Percentiles rank a stretch among this genome's conserved stretches.
These are phyloP conservation scores for Lochmaea crataegi DNA, from an alignment of 2,888 invertebrate species.

Conservation along the genomic window DNA sequence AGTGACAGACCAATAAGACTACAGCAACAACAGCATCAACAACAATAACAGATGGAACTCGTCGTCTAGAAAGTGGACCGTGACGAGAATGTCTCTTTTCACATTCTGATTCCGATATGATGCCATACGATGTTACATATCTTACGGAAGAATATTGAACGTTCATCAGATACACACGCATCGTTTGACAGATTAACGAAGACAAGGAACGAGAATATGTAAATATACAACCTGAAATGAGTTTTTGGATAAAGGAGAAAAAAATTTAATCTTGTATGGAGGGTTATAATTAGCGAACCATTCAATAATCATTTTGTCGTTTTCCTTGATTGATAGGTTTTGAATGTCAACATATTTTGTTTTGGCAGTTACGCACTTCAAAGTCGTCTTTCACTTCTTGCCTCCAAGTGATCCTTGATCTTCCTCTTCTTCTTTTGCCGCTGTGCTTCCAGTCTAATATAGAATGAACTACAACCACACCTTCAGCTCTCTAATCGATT, in stretches of 20 bases:
- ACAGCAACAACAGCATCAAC: conserved; percentile 1
- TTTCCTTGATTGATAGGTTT: no score
- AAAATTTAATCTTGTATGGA: no score
- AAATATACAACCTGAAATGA: not conserved
- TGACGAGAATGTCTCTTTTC: conserved; percentile 43
- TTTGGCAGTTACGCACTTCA: no score
- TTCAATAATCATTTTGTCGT: no score
- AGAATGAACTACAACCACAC: no score
- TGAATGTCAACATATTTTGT: not conserved
- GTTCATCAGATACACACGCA: not conserved
- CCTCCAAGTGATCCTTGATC: no score
- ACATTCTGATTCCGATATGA: conserved; percentile 16
- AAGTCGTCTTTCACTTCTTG: no score
- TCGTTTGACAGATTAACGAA: not conserved
- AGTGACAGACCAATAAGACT: conserved; percentile 51
- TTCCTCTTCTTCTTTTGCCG: no score
- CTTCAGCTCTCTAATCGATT: no score
- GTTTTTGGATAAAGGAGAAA: no score
- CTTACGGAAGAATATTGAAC: not conserved
- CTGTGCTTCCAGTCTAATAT: no score
- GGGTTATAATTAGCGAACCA: no score
- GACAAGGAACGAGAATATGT: not conserved
- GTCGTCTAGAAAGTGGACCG: conserved; percentile 52
- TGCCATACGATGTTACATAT: conserved; percentile 13
- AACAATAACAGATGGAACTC: conserved; percentile 46